Percentiles rank a stretch among this genome's conserved stretches.
phyloP scores from a whole-genome alignment of 2,888 invertebrate species.

The Ophonus ardosiacus region DNA sequence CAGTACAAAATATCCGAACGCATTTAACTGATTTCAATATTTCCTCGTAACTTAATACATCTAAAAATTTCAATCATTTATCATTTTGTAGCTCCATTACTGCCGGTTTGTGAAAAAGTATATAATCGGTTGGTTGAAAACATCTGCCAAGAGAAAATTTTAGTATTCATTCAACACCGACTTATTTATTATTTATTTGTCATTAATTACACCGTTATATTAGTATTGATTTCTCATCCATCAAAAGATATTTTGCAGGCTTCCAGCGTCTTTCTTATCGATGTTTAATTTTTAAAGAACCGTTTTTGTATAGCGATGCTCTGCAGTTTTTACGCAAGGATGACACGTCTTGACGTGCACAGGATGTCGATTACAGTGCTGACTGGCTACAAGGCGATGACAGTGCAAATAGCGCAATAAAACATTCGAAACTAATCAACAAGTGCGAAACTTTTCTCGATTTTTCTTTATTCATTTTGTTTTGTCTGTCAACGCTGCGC shows the following conservation, averaged over 20 bases:
- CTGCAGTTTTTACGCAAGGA: slow-evolving; percentile 29
- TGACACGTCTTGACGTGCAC: slow-evolving; percentile 47
- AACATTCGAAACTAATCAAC: slow-evolving; percentile 62
- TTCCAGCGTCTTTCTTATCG: slow-evolving; percentile 28
- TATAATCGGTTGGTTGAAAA: neutral
- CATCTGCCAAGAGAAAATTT: slow-evolving; percentile 52
- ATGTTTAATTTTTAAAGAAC: slow-evolving; percentile 57
- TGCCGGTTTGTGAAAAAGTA: slow-evolving; percentile 21
- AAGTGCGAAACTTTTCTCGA: slow-evolving; percentile 62
- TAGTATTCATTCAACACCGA: slow-evolving; percentile 46
- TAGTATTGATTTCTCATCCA: slow-evolving; percentile 67
- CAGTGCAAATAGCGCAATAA: slow-evolving; percentile 61
- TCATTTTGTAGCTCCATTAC: slow-evolving; percentile 54
- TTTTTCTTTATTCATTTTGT: slow-evolving; percentile 60
- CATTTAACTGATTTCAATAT: slow-evolving; percentile 47
- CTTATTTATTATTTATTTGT: slow-evolving; percentile 53
- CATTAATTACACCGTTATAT: slow-evolving; percentile 68
- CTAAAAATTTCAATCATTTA: slow-evolving; percentile 49
- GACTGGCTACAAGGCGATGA: slow-evolving; percentile 51
- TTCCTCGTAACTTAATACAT: slow-evolving; percentile 38
- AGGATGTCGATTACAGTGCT: slow-evolving; percentile 54
- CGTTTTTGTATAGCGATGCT: slow-evolving; percentile 23
- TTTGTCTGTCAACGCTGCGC: slow-evolving; percentile 45
- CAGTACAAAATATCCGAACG: slow-evolving; percentile 12
- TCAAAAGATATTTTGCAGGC: slow-evolving; percentile 60